Conservation (phyloP, 2,888 invertebrate genomes). For the Polia nebulosa region DNA sequence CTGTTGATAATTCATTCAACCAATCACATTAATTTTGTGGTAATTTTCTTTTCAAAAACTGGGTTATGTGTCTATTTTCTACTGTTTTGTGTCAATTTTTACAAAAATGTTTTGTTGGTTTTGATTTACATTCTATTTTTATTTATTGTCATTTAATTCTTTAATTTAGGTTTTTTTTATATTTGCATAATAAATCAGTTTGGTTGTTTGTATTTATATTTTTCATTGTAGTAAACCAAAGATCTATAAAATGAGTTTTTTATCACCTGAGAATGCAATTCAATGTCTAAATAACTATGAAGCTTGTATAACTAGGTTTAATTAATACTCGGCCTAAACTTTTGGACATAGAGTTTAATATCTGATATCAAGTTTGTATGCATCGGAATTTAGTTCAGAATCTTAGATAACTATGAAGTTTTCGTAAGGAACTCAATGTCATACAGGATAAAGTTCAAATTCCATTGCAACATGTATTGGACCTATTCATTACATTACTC, state of each 20-base stretch:
- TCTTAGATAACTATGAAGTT: neutral
- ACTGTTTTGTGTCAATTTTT: too few relatives aligned
- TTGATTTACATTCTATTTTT: neutral
- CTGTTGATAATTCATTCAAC: too few relatives aligned
- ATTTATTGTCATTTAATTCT: slow-evolving; percentile 10
- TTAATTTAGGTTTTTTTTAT: neutral
- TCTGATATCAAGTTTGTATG: neutral
- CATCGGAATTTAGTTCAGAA: neutral
- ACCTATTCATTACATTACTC: neutral
- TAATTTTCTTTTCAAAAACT: too few relatives aligned
- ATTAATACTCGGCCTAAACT: slow-evolving; percentile 40
- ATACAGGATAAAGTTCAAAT: neutral
- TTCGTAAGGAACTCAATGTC: neutral
- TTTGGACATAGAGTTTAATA: slow-evolving; percentile 37
- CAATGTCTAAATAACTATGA: slow-evolving; percentile 8
- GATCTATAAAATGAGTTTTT: slow-evolving; percentile 27
- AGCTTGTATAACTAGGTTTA: slow-evolving; percentile 30
- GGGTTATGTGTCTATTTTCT: too few relatives aligned
- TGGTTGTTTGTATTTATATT: slow-evolving; percentile 3
- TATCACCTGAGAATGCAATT: slow-evolving; percentile 11
- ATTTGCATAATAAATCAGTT: slow-evolving; percentile 20
- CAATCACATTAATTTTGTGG: too few relatives aligned
- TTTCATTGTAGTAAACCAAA: slow-evolving; percentile 37
- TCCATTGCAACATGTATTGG: neutral
- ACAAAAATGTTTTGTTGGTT: neutral